Conservation (phyloP, 1,140 invertebrate genomes). For the Tetramorium simillimum region DNA sequence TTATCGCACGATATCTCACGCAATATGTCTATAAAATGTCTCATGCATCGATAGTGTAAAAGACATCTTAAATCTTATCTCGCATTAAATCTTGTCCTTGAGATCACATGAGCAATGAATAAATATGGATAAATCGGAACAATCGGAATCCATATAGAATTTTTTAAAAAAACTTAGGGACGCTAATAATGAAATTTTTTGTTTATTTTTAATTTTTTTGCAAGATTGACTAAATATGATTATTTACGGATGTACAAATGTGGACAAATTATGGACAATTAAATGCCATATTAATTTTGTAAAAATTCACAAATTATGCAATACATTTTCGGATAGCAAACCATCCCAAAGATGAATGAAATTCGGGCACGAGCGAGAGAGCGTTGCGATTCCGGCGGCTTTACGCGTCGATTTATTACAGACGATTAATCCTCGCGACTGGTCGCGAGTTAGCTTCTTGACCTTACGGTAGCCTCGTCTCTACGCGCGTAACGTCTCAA, state of each 20-base stretch:
- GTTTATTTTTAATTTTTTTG: too few species aligned
- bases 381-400: background rate
- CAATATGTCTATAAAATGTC: background rate
- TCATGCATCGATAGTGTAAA: background rate
- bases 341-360: background rate
- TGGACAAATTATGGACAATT: too few species aligned
- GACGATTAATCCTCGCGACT: slow-evolving; percentile 26
- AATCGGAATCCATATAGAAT: too few species aligned
- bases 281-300: too few species aligned
- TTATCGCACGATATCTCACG: slow-evolving; percentile 8
- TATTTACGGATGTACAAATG: too few species aligned
- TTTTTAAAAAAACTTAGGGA: too few species aligned
- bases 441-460: slow-evolving; percentile 17
- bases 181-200: too few species aligned
- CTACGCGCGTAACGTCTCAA: slow-evolving; percentile 28
- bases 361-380: background rate
- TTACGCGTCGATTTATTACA: slow-evolving; percentile 36
- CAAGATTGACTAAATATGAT: too few species aligned
- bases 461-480: slow-evolving; percentile 15
- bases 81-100: background rate
- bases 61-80: background rate
- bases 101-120: background rate
- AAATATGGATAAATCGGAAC: too few species aligned
- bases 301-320: too few species aligned
- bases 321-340: background rate